Evolutionary conservation across 2,113 vertebrate genomes (phyloP), one percentile per base, ranked within the genome.

Genomic region (Siniperca knerii): DNA sequence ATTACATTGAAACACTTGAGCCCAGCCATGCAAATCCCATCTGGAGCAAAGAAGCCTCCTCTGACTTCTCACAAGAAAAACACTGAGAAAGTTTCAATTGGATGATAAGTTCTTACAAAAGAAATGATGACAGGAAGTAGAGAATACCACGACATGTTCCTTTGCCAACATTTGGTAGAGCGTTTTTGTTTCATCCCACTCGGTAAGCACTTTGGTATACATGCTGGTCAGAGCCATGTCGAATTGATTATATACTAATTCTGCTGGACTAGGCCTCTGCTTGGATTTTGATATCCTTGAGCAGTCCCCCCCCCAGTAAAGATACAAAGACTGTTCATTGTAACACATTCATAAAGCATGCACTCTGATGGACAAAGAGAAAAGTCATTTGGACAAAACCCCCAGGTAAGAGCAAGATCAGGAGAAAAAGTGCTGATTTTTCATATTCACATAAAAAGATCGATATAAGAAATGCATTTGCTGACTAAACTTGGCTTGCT

Each of bases 391-490:
- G 75, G 87, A 89, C 88, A 92, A 95, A 90, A 58, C 85, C 78
- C 67, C 88, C 90, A 86, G 81, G 89, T 94, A 93, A 94, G 90
- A 94, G 92, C 90, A 88, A 92, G 86, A 93, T 89, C 84, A 85
- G 87, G 92, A 90, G 92, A 82, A 92, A 94, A 95, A 96, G 93
- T 95, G 95, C 93, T 82, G 93, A 94, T 92, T 94, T 93, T 89
- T 91, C 83, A 94, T 92, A 82, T 94, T 94, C 92, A 93, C 93
- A 91, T 89, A 94, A 92, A 94, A 87, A 93, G 89, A 67, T 91
- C 13, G 16, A 86, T 90, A 89, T 86, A 87, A 92, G 92, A 93
- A 94, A 93, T 79, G 90, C 93, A 87, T 83, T 80, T 52, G 71
- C 70, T 78, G 88, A 92, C 85, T 74, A 42, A 79, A 86, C 81